Percentiles rank a stretch among this genome's conserved stretches.
Conservation (phyloP, 37 sponge, comb jelly and placozoan genomes). For the Petrosia ficiformis region DNA sequence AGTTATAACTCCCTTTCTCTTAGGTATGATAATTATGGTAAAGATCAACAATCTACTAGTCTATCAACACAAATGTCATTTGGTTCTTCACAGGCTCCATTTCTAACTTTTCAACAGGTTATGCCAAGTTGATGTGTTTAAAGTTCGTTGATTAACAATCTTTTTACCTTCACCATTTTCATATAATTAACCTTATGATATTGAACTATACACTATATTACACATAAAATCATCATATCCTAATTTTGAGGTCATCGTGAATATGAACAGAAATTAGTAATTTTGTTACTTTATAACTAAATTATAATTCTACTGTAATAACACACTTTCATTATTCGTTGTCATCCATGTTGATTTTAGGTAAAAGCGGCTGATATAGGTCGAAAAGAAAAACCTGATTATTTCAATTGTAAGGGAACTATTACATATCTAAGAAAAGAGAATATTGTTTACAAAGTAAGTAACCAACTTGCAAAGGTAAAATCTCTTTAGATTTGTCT, state of each 20-base stretch:
- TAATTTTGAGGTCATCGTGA: no score
- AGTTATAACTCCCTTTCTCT: not conserved
- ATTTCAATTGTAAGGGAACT: constrained; percentile 55
- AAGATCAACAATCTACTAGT: constrained; percentile 40
- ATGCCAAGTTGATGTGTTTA: not conserved
- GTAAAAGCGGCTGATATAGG: constrained; percentile 72
- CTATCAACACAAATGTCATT: constrained; percentile 42
- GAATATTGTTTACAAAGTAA: constrained; percentile 77
- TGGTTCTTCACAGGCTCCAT: constrained; percentile 4
- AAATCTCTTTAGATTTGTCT: no score
- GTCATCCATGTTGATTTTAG: constrained; percentile 10
- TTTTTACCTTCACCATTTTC: no score
- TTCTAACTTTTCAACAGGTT: not conserved
- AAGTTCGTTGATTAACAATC: no score
- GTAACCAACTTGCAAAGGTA: not conserved
- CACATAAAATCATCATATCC: no score
- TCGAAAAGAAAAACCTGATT: constrained; percentile 78
- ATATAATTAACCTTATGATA: no score
- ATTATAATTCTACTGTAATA: no score
- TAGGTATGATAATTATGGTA: constrained; percentile 68
- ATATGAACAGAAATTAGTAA: no score
- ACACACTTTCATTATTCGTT: no score
- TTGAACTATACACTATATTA: no score
- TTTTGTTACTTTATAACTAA: not conserved
- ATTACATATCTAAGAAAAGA: constrained; percentile 74